These are phyloP conservation scores for Pocota personata DNA, from an alignment of 2,888 invertebrate species.

Conservation along the genomic window DNA sequence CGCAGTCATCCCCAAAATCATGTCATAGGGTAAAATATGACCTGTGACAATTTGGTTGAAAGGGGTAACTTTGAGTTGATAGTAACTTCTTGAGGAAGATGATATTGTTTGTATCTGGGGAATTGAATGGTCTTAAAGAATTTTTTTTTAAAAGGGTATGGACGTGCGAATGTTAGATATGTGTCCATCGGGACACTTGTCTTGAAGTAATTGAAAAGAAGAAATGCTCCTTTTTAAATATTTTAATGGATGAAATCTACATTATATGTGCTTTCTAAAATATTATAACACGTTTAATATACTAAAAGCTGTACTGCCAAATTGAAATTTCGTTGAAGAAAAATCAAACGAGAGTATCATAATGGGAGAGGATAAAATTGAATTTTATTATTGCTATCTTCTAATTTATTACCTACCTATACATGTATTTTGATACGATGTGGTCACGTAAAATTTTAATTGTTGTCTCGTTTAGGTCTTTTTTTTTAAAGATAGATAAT, in stretches of 20 bases:
- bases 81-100: not conserved
- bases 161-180: constrained; percentile 51
- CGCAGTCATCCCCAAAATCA: constrained; percentile 37
- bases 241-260: constrained; percentile 14
- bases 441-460: too few species aligned
- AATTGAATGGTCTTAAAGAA: constrained; percentile 34
- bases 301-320: constrained; percentile 26
- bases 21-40: constrained; percentile 61
- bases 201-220: constrained; percentile 56
- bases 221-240: constrained; percentile 28
- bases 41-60: constrained; percentile 66
- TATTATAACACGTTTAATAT: constrained; percentile 41
- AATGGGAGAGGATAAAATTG: not conserved
- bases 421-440: too few species aligned
- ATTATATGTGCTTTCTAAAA: constrained; percentile 34
- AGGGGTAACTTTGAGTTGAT: constrained; percentile 37
- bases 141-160: constrained; percentile 44
- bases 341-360: not conserved
- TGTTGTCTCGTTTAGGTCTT: too few species aligned
- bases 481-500: too few species aligned
- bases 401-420: too few species aligned
- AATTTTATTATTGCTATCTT: too few species aligned
- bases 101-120: constrained; percentile 46
- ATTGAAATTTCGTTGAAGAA: not conserved
- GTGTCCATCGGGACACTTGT: constrained; percentile 65